Percentiles rank a stretch among this genome's conserved stretches.
Conservation (phyloP, 2,888 invertebrate species). For the Diloba caeruleocephala region DNA sequence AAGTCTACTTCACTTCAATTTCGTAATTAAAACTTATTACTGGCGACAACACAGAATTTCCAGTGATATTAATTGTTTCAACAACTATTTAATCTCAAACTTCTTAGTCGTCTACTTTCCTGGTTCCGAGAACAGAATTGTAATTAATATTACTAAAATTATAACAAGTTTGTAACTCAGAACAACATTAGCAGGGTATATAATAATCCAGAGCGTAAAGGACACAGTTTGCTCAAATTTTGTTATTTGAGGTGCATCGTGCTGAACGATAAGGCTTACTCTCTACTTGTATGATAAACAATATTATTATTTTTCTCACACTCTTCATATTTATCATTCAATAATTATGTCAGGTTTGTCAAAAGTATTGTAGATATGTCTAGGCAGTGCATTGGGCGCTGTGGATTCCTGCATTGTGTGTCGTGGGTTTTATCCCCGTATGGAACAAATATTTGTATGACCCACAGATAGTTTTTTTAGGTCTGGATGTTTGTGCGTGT, state of each 20-base stretch:
- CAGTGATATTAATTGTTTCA: slow-evolving; percentile 19
- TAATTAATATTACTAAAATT: slow-evolving; percentile 19
- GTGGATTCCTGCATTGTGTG: too few relatives aligned
- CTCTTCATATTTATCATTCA: too few relatives aligned
- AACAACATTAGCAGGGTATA: slow-evolving; percentile 15
- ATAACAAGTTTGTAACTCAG: slow-evolving; percentile 7
- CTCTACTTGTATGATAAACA: background rate
- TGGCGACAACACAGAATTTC: slow-evolving; percentile 15
- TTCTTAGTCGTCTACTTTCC: slow-evolving; percentile 15
- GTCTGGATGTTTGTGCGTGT: too few relatives aligned
- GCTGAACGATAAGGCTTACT: background rate
- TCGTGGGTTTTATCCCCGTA: too few relatives aligned
- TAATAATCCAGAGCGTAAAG: slow-evolving; percentile 11
- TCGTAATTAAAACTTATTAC: slow-evolving; percentile 32
- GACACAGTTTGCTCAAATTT: slow-evolving; percentile 19
- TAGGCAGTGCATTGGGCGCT: too few relatives aligned
- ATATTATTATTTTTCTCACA: too few relatives aligned
- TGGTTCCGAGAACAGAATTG: slow-evolving; percentile 7
- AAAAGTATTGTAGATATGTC: too few relatives aligned
- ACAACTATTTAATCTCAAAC: slow-evolving; percentile 34
- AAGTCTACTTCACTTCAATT: slow-evolving; percentile 10
- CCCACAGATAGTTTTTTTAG: too few relatives aligned
- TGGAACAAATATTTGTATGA: too few relatives aligned
- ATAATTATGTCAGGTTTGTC: too few relatives aligned
- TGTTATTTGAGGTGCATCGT: slow-evolving; percentile 6